Conservation (phyloP, 2,888 invertebrate genomes). For the Parasteatoda lunata region DNA sequence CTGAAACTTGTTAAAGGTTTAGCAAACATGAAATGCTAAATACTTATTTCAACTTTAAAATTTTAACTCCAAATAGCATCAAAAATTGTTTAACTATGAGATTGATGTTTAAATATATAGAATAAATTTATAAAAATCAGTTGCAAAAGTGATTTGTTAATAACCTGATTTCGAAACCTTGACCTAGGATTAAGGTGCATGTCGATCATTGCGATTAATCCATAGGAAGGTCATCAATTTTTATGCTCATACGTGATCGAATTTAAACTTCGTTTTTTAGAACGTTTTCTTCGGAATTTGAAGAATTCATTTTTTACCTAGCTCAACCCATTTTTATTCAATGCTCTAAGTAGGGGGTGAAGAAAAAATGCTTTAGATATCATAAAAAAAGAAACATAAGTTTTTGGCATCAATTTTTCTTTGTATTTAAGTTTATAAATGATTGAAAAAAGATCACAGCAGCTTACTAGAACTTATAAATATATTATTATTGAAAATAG, state of each 20-base stretch:
- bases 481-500: too few relatives aligned
- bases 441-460: too few relatives aligned
- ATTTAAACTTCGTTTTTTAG: conserved; percentile 30
- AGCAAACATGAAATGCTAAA: too few relatives aligned
- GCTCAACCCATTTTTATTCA: conserved; percentile 6
- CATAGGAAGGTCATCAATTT: conserved; percentile 30
- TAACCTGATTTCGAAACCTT: conserved; percentile 58
- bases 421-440: too few relatives aligned
- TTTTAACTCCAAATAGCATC: too few relatives aligned
- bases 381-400: too few relatives aligned
- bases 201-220: conserved; percentile 47
- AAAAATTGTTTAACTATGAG: too few relatives aligned
- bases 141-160: conserved; percentile 20
- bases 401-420: too few relatives aligned
- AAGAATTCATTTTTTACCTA: conserved; percentile 24
- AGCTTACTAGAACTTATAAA: too few relatives aligned
- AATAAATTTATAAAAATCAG: not conserved
- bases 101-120: not conserved
- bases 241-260: conserved; percentile 15
- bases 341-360: not conserved
- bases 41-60: too few relatives aligned
- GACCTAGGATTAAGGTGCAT: conserved; percentile 53
- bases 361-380: too few relatives aligned
- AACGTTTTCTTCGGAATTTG: conserved; percentile 35
- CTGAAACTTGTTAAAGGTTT: too few relatives aligned